Base-by-base conservation (phyloP, 2,888 invertebrate genomes). In the Apodemia zela region DNA sequence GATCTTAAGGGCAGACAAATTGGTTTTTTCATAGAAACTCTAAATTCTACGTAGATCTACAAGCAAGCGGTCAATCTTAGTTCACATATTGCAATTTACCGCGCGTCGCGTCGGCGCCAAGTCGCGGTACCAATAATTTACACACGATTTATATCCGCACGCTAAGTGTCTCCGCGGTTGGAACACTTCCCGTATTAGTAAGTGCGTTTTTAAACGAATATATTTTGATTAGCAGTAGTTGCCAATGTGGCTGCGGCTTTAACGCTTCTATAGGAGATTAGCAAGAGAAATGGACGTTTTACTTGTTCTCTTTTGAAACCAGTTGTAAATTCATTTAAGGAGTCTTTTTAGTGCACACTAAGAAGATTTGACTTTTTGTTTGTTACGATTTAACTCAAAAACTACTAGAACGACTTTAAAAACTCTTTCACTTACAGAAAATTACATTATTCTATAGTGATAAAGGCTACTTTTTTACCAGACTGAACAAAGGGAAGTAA, bases 11-110 rank as follows among this genome's bases (percentile, higher is more conserved):
- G n/a, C n/a, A n/a, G n/a, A n/a, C n/a, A n/a, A n/a, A n/a, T n/a
- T n/a, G n/a, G n/a, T 25, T 33, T 33, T 33, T 6, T 33, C 5
- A 33, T 33, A 6, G 33, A 33, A 8, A 1, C 11, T 49, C 49
- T 49, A 49, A 49, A 49, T 18, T 35, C 11, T 49, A 4, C 49
- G 3, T 49, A 18, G 17, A 4, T 49, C 49, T 49, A 4, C 11
- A 18, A 49, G 15, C 10, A 18, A 49, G 10, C 49, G 49, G 49
- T 49, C 49, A 49, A 49, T 49, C 49, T 49, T 18, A 49, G 18
- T 21, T 49, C 59, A 35, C 66, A 67, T 67, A 70, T 65, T 66
- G 59, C 64, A 67, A 70, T 70, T 70, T 67, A 68, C 69, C 71
- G 63, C 59, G 65, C 66, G 68, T 29, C 64, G 49, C 65, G 59